Percentiles rank a stretch among this genome's conserved stretches.
phyloP scores from a whole-genome alignment of 2,888 invertebrate species.

The Dugesia japonica region DNA sequence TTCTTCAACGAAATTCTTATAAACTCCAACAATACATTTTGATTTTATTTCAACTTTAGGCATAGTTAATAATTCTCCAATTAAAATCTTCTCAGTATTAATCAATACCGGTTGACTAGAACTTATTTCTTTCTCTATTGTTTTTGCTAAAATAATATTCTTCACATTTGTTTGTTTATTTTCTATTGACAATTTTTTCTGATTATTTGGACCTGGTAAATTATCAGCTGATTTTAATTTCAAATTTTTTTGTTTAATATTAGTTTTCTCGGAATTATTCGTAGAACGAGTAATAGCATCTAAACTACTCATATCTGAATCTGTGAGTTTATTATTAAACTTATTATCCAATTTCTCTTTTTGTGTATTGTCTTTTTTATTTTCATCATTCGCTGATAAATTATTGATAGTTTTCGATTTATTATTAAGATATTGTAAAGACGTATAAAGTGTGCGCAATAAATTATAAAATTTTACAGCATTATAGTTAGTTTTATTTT shows the following conservation, averaged over 20 bases:
- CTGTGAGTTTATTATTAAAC: not conserved
- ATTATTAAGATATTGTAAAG: not conserved
- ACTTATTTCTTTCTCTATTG: too few relatives aligned
- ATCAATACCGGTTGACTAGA: not conserved
- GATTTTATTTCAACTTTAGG: not conserved
- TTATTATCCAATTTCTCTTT: not conserved
- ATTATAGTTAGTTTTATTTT: not conserved
- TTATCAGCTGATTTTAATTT: not conserved
- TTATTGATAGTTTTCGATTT: not conserved
- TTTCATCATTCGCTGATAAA: not conserved
- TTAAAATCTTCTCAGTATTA: not conserved
- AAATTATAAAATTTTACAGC: not conserved
- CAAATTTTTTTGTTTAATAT: not conserved
- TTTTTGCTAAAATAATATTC: not conserved
- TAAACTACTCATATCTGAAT: not conserved
- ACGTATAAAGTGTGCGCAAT: not conserved
- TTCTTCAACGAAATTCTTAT: slow-evolving; percentile 3
- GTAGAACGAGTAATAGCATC: not conserved
- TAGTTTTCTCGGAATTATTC: not conserved
- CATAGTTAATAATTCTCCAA: not conserved
- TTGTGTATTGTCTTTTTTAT: not conserved
- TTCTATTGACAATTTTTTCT: not conserved
- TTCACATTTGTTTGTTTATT: not conserved
- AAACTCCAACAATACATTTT: not conserved
- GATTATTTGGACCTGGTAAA: not conserved